A percentile compares a stretch with the other conserved stretches of the same genome.
Evolutionary conservation across 2,797 vertebrate species (phyloP).

Genomic region (Fistularia tabacaria): DNA sequence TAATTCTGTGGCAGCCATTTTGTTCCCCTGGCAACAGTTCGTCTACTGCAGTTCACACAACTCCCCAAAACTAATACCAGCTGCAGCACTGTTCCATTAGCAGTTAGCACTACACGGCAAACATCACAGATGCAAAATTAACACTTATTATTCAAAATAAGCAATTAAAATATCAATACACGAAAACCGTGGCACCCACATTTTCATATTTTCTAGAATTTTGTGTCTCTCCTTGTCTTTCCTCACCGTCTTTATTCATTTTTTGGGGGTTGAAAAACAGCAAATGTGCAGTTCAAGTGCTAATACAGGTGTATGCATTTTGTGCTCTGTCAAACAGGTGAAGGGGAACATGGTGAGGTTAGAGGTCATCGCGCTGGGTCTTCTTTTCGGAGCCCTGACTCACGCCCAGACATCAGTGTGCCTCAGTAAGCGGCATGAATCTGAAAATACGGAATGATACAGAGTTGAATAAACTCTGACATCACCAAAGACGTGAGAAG

Average conservation of each 20-base stretch:
- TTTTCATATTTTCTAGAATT: no score
- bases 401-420: constrained; percentile 47
- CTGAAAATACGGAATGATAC: background rate
- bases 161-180: no score
- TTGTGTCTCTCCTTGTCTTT: no score
- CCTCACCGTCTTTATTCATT: no score
- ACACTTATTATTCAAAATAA: no score
- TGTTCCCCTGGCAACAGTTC: constrained; percentile 13
- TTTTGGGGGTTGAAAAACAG: no score
- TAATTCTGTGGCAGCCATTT: constrained; percentile 43
- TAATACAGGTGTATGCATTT: constrained; percentile 35
- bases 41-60: background rate
- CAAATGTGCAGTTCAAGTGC: no score
- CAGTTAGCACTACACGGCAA: no score
- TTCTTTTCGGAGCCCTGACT: constrained; percentile 61
- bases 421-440: constrained; percentile 53
- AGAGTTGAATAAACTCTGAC: background rate
- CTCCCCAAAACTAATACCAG: constrained; percentile 15
- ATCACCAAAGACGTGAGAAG: no score
- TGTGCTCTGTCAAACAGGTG: constrained; percentile 49
- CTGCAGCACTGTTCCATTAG: background rate
- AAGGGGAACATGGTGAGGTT: constrained; percentile 64
- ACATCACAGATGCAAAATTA: no score
- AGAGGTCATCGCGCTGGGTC: constrained; percentile 49
- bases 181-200: no score